Evolutionary conservation across 2,888 invertebrate genomes (phyloP).

Genomic region (Drosophila multiciliata): DNA sequence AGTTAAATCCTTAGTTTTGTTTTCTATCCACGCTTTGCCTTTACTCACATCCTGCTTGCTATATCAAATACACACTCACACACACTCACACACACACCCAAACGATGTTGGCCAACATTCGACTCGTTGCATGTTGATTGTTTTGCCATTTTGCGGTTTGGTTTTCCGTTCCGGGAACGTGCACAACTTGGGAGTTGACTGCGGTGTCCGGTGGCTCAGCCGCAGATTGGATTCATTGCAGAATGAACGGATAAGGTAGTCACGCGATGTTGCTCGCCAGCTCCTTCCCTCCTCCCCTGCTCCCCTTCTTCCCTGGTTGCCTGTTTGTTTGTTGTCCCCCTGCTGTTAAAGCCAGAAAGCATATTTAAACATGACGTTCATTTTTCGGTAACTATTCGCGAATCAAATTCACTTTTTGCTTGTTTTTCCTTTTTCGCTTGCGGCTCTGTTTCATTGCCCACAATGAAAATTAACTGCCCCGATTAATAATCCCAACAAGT

Average conservation of each 20-base stretch:
- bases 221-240: constrained; percentile 21
- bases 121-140: constrained; percentile 72
- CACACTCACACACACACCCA: not conserved
- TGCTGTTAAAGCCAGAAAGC: constrained; percentile 38
- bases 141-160: constrained; percentile 77
- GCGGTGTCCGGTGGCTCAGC: constrained; percentile 41
- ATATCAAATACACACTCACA: constrained; percentile 22
- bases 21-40: constrained; percentile 7
- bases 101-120: constrained; percentile 31
- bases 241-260: constrained; percentile 3
- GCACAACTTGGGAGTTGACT: constrained; percentile 26
- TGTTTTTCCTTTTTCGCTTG: constrained; percentile 5
- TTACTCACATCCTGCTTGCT: not conserved
- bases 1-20: constrained; percentile 27
- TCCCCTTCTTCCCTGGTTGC: not conserved
- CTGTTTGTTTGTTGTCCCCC: not conserved
- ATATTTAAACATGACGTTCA: constrained; percentile 9
- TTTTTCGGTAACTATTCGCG: constrained; percentile 8
- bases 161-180: constrained; percentile 15
- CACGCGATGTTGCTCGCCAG: constrained; percentile 22
- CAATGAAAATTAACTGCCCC: not conserved
- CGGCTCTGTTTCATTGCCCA: constrained; percentile 43
- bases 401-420: constrained; percentile 19
- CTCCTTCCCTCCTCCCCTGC: not conserved
- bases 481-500: constrained; percentile 56